These are phyloP conservation scores for Indri indri DNA, from an alignment of 2,113 vertebrate species.

Conservation along the genomic window DNA sequence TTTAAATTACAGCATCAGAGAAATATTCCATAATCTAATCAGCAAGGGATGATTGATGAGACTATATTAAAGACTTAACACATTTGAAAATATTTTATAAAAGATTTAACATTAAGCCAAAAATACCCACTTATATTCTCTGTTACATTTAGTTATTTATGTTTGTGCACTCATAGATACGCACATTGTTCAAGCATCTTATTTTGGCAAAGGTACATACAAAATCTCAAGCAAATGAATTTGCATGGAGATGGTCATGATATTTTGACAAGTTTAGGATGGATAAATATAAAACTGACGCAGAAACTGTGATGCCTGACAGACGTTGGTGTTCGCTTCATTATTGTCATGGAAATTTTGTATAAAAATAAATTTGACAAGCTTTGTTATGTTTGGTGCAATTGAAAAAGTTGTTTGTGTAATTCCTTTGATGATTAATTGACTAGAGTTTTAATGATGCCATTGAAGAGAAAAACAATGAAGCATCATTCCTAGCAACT, in stretches of 20 bases:
- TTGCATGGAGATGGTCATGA: conserved; percentile 25
- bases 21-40: not conserved
- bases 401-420: conserved; percentile 68
- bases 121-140: not conserved
- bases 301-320: conserved; percentile 55
- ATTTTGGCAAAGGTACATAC: conserved; percentile 45
- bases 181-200: conserved; percentile 19
- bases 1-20: not conserved
- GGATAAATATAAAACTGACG: conserved; percentile 63
- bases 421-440: conserved; percentile 77
- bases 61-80: not conserved
- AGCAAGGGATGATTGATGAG: not conserved
- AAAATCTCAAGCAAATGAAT: conserved; percentile 56
- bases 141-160: not conserved
- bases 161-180: not conserved
- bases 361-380: conserved; percentile 76
- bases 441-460: conserved; percentile 70
- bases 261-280: conserved; percentile 68
- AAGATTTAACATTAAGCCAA: not conserved
- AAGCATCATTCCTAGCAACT: conserved; percentile 54
- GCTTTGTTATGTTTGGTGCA: conserved; percentile 74
- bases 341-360: conserved; percentile 73
- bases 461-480: conserved; percentile 60
- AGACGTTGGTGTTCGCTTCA: conserved; percentile 67
- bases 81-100: not conserved